Base-by-base conservation (phyloP, 2,888 invertebrate genomes). In the Leucophenga montana region DNA sequence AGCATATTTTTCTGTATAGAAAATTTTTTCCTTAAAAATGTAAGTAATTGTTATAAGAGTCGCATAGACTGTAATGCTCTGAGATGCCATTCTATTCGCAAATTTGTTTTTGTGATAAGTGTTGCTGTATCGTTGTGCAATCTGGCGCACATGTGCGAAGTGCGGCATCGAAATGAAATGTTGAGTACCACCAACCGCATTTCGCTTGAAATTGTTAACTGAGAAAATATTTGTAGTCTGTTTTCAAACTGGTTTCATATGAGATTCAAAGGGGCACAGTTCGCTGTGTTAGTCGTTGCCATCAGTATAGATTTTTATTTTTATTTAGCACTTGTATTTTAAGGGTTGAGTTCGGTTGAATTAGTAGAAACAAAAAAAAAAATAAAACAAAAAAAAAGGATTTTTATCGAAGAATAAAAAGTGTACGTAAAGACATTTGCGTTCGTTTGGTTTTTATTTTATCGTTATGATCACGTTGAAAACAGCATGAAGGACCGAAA, bases 131-230 rank as follows among this genome's bases (percentile, higher is more conserved):
- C 13, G 16, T 9, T 61, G 33, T 4, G 33, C 39, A 3, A 39
- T 48, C 14, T 31, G 33, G 68, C 66, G 66, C 66, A 56, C 68
- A 70, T 70, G 68, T 73, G 69, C 69, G 68, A 73, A 71, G 69
- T 70, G 70, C 67, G 73, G 65, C 67, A 61, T 20, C 11, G 39
- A 39, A 61, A 61, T 56, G 67, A 69, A 50, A 39, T 27, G 27
- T 27, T 27, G 27, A 27, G 27, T 27, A 27, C 27, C 27, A 27
- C 27, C 27, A 27, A n/a, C n/a, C n/a, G 33, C 3, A 33, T 33
- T 33, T 33, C 33, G 33, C 33, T 33, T 33, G 33, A 33, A 33
- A 33, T 33, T 18, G 31, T 18, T 39, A 20, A 22, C 20, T 64
- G 50, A 20, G n/a, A 48, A 18, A 46, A 48, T 48, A 46, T 46